Evolutionary conservation across 1,140 invertebrate genomes (phyloP).

Genomic region (Lethrus apterus): DNA sequence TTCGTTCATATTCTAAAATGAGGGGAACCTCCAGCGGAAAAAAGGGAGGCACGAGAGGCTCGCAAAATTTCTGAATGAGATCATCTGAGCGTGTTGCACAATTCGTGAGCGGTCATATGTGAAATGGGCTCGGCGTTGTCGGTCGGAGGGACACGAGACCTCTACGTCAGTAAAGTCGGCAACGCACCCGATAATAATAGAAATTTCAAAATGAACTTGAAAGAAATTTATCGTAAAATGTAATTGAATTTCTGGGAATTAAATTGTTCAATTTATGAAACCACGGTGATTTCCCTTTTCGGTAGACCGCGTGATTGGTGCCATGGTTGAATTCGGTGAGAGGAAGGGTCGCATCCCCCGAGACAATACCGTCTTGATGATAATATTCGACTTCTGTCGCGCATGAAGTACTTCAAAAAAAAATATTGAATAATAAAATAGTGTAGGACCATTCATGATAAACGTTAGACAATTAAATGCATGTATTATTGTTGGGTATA

Average conservation of each 20-base stretch:
- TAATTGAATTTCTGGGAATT: slow-evolving; percentile 30
- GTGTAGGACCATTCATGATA: too few relatives aligned
- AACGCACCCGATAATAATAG: slow-evolving; percentile 16
- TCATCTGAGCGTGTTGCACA: slow-evolving; percentile 39
- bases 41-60: slow-evolving; percentile 22
- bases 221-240: slow-evolving; percentile 28
- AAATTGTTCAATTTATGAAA: slow-evolving; percentile 26
- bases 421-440: too few relatives aligned
- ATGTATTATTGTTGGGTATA: too few relatives aligned
- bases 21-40: too few relatives aligned
- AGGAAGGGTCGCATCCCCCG: not conserved
- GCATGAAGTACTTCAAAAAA: too few relatives aligned
- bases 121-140: slow-evolving; percentile 30
- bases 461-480: too few relatives aligned
- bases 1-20: too few relatives aligned
- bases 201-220: slow-evolving; percentile 26
- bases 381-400: too few relatives aligned
- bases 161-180: slow-evolving; percentile 5
- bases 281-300: slow-evolving; percentile 12
- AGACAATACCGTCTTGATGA: slow-evolving; percentile 31
- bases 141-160: not conserved
- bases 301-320: slow-evolving; percentile 12
- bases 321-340: not conserved
- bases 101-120: slow-evolving; percentile 42
- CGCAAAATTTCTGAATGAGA: slow-evolving; percentile 35